Evolutionary conservation across 2,113 vertebrate species (phyloP), one percentile per base, ranked within the genome.

Genomic region (Laticauda laticaudata): DNA sequence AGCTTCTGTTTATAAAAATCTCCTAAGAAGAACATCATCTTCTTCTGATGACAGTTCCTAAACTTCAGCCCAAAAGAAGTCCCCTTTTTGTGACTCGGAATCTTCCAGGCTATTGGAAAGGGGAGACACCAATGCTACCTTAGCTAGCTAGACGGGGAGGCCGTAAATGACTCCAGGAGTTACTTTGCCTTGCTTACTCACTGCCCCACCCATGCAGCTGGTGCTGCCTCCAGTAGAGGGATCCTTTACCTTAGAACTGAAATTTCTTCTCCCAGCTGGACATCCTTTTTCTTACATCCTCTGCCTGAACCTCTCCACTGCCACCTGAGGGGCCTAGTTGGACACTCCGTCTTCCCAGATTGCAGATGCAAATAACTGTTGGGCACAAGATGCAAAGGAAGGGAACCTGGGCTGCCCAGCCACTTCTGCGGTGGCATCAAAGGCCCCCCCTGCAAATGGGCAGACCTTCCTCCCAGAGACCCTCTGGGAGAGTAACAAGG

Each of bases 351-450:
- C 95, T 85, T 59, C 86, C 59, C 87, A 93, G 0, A 15, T 34
- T 69, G 90, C 92, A 94, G 89, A 90, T 23, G 86, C 95, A 2
- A 95, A 95, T 54, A 93, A 87, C 96, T 97, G 95, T 39, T 81
- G 90, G 85, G 92, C 23, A 57, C 94, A 94, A 93, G 39, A 94
- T 20, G 9, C 18, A 45, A 29, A 90, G 0, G 8, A 14, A 0
- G 0, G 0, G 94, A 0, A 91, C 61, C 3, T 26, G 55, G 15
- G 6, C 1, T 11, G 12, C 29, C 87, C n/a, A 75, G 24, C 0
- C 0, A 90, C 61, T 59, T 34, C 56, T 55, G 21, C 14, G 12
- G 23, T 18, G 75, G 86, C 59, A 2, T 43, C 5, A 5, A 48
- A 45, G 29, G 15, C n/a, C 12, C n/a, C 12, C n/a, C 6, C 86